Conservation (phyloP, 2,888 invertebrate species). For the Calliopum simillimum region DNA sequence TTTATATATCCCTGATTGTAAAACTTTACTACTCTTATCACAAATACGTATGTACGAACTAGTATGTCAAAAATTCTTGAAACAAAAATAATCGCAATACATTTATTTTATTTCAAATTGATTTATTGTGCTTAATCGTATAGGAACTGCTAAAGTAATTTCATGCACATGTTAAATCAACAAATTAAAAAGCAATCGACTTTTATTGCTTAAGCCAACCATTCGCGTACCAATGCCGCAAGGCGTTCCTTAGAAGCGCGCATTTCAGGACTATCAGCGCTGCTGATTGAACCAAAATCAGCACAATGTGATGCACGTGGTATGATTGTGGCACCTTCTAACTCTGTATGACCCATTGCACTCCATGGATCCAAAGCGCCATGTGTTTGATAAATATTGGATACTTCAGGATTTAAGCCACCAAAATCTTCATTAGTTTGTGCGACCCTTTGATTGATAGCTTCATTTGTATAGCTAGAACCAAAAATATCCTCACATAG, state of each 20-base stretch:
- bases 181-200: not conserved
- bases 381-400: constrained; percentile 70
- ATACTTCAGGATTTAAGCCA: constrained; percentile 66
- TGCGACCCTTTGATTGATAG: constrained; percentile 48
- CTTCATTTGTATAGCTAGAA: constrained; percentile 49
- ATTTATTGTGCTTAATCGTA: no score
- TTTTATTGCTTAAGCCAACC: constrained; percentile 50
- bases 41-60: no score
- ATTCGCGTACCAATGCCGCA: constrained; percentile 55
- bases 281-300: constrained; percentile 58
- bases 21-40: no score
- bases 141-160: not conserved
- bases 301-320: constrained; percentile 59
- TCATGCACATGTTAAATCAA: constrained; percentile 25
- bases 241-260: constrained; percentile 58
- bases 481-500: constrained; percentile 59
- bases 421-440: constrained; percentile 69
- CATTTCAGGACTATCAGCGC: constrained; percentile 56
- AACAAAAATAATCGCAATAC: no score
- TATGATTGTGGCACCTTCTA: constrained; percentile 56
- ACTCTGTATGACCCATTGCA: constrained; percentile 67
- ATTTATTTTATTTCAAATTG: no score
- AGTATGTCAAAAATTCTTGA: no score
- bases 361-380: constrained; percentile 72
- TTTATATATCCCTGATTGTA: no score